phyloP scores from a whole-genome alignment of 2,888 invertebrate species.

The Cosmorhoe ocellata region DNA sequence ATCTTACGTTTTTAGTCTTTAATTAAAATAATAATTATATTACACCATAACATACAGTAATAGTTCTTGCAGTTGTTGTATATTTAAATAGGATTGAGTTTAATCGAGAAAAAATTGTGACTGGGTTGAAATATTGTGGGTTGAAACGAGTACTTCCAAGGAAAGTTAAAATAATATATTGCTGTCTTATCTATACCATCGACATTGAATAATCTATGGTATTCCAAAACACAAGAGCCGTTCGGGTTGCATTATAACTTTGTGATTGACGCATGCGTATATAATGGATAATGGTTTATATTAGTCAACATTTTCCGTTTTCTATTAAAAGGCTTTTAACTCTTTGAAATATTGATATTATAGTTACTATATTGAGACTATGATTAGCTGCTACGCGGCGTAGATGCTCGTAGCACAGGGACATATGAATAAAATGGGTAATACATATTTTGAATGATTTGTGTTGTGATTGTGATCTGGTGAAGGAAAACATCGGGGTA shows the following conservation, averaged over 20 bases:
- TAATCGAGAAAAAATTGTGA: no score
- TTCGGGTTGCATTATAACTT: conserved; percentile 54
- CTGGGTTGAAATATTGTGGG: no score
- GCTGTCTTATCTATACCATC: conserved; percentile 1
- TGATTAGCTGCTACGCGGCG: neutral
- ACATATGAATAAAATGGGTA: neutral
- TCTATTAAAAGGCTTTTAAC: conserved; percentile 17
- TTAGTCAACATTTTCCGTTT: conserved; percentile 37
- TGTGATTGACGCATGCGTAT: conserved; percentile 45
- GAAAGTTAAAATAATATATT: no score
- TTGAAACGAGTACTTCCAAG: no score
- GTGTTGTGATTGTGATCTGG: no score
- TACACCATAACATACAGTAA: no score
- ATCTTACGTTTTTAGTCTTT: no score
- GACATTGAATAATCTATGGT: conserved; percentile 33
- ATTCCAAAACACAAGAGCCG: conserved; percentile 43
- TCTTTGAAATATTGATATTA: neutral
- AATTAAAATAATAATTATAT: no score
- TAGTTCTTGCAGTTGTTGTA: no score
- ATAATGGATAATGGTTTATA: conserved; percentile 45
- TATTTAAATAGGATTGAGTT: no score
- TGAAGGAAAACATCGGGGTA: no score
- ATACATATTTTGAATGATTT: no score
- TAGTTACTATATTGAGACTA: neutral
- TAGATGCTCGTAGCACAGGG: conserved; percentile 5